Percentiles rank a stretch among this genome's conserved stretches.
Conservation (phyloP, 53 echinoderm and acorn worm genomes). For the Apostichopus leukothele region DNA sequence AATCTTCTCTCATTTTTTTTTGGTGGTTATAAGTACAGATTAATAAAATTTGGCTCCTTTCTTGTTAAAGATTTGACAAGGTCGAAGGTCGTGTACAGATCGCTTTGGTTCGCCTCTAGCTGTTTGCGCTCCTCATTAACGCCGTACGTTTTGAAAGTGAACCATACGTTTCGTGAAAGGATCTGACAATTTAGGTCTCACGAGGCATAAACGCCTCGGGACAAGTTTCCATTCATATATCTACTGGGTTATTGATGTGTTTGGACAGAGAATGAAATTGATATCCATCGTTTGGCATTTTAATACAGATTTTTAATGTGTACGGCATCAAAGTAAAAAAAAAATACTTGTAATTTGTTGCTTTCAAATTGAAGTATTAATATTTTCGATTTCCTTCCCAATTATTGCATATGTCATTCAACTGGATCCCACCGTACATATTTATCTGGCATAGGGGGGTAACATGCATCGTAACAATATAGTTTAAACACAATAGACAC, state of each 20-base stretch:
- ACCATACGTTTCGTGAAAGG: slow-evolving; percentile 15
- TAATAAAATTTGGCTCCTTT: slow-evolving; percentile 4
- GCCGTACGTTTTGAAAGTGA: slow-evolving; percentile 22
- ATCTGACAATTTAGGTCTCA: slow-evolving; percentile 38
- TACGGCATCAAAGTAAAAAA: background rate
- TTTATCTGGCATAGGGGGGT: too few relatives aligned
- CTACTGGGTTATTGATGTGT: slow-evolving; percentile 21
- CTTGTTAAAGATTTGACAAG: slow-evolving; percentile 42
- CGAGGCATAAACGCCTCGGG: slow-evolving; percentile 23
- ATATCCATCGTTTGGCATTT: slow-evolving; percentile 6
- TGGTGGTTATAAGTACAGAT: background rate
- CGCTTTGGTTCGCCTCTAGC: slow-evolving; percentile 24
- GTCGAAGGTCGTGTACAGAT: slow-evolving; percentile 32
- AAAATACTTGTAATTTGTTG: background rate
- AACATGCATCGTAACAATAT: too few relatives aligned
- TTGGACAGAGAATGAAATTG: slow-evolving; percentile 31
- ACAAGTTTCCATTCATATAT: slow-evolving; percentile 16
- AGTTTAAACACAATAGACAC: too few relatives aligned
- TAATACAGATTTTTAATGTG: slow-evolving; percentile 4
- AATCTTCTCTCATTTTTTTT: background rate
- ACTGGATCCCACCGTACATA: too few relatives aligned
- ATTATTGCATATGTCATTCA: too few relatives aligned
- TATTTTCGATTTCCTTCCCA: too few relatives aligned
- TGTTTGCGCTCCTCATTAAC: slow-evolving; percentile 44
- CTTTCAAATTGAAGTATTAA: background rate